Evolutionary conservation across 2,113 vertebrate genomes (phyloP), one percentile per base, ranked within the genome.

Genomic region (Sinosuthora webbiana): DNA sequence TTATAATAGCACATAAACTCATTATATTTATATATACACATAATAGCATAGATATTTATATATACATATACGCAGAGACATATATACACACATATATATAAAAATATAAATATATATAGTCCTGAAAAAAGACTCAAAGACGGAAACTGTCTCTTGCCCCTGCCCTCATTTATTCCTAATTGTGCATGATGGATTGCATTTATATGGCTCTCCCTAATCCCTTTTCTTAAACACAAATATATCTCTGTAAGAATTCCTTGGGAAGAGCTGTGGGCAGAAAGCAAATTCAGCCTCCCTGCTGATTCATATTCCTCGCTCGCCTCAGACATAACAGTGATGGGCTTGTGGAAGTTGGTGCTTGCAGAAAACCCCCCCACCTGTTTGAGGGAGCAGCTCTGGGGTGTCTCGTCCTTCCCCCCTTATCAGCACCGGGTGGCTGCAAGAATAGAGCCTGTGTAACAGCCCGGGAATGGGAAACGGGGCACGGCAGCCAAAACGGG

Each of bases 391-490:
- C 84, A 95, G 91, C 85, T 64, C 73, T 47, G 79, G 95, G 86
- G 74, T 23, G n/a, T 64, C 83, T 62, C n/a, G 15, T 77, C 79
- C 59, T 55, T 85, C 75, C 80, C 69, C 83, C 35, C 21, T 76
- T 90, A 75, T 77, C 78, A 76, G 94, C 80, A 15, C 79, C 37
- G 90, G 87, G 88, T 27, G 90, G 82, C 91, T 64, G 85, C 23
- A 64, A 97, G 96, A 97, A 94, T 67, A 79, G 95, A 25, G 91
- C 90, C 91, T 92, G 94, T 95, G 96, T 93, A 47, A 63, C 96
- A 96, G 96, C 96, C 93, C 31, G 2, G 28, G 87, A 63, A 87
- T 53, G 92, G 96, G 91, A 77, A 80, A 64, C 0, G 4, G 50
- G 92, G 57, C 50, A 65, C 69, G 23, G 86, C 93, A 97, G 94